These are phyloP conservation scores for Todiramphus saurophagus DNA, from an alignment of 2,113 vertebrate species.

Conservation along the genomic window DNA sequence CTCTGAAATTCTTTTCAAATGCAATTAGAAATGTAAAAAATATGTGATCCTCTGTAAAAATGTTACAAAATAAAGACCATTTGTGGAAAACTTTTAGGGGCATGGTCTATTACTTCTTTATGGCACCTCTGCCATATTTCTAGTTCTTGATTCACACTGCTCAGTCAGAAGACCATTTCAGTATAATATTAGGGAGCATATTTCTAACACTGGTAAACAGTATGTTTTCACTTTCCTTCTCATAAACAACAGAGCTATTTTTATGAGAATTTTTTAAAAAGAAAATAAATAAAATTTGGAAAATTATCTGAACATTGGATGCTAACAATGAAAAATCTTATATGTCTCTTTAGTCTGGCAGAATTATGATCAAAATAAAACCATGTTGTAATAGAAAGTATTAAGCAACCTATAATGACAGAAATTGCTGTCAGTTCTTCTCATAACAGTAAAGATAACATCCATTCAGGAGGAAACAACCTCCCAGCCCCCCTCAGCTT, in stretches of 20 bases:
- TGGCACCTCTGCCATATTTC: background rate
- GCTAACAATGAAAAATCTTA: background rate
- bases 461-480: background rate
- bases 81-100: background rate
- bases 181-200: background rate
- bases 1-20: background rate
- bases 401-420: background rate
- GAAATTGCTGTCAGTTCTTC: background rate
- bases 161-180: background rate
- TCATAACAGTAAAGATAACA: background rate
- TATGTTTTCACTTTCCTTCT: background rate
- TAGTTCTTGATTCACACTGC: background rate
- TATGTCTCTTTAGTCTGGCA: background rate
- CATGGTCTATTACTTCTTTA: background rate
- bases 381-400: background rate
- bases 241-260: background rate
- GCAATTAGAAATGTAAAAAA: background rate
- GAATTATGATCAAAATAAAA: background rate
- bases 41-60: background rate
- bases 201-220: background rate
- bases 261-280: background rate
- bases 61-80: background rate
- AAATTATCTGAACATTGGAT: background rate
- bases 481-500: fast-evolving
- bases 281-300: background rate